phyloP scores from a whole-genome alignment of 2,113 vertebrate genomes.

The Trinectes maculatus region DNA sequence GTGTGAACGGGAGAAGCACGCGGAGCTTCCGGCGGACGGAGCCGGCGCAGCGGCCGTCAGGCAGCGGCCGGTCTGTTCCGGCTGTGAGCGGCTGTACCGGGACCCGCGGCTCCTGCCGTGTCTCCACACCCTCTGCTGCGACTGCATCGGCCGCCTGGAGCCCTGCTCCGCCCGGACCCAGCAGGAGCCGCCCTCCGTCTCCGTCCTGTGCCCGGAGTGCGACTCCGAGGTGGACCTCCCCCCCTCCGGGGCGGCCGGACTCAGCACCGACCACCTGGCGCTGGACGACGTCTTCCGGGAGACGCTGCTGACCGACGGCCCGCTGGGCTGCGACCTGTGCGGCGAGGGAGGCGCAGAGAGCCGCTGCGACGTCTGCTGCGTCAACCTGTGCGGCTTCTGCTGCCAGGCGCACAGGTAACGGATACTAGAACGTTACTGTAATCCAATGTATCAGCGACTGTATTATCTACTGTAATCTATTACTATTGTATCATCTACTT shows the following conservation, averaged over 20 bases:
- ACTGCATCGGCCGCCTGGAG: conserved; percentile 84
- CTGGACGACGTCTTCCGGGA: conserved; percentile 86
- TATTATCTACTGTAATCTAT: not conserved
- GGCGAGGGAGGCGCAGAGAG: conserved; percentile 83
- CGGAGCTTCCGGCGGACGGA: not conserved
- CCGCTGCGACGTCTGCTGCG: conserved; percentile 88
- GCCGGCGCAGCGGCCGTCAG: conserved; percentile 7
- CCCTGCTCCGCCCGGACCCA: conserved; percentile 74
- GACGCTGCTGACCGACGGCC: conserved; percentile 75
- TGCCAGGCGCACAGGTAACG: conserved; percentile 91
- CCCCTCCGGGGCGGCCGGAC: conserved; percentile 79
- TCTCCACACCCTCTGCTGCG: conserved; percentile 88
- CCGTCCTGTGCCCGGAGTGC: conserved; percentile 88
- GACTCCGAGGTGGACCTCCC: conserved; percentile 89
- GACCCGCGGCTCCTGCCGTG: conserved; percentile 89
- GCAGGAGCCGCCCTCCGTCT: conserved; percentile 38
- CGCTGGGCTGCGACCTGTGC: conserved; percentile 88
- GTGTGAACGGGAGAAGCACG: not conserved
- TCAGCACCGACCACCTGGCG: conserved; percentile 88
- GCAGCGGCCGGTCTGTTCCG: conserved; percentile 78
- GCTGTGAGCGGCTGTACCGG: conserved; percentile 80
- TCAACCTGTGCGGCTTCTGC: conserved; percentile 91
- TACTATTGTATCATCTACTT: not conserved
- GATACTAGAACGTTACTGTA: no score
- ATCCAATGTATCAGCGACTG: no score